Base-by-base conservation (phyloP, 1,140 invertebrate genomes). In the Drosophila santomea region DNA sequence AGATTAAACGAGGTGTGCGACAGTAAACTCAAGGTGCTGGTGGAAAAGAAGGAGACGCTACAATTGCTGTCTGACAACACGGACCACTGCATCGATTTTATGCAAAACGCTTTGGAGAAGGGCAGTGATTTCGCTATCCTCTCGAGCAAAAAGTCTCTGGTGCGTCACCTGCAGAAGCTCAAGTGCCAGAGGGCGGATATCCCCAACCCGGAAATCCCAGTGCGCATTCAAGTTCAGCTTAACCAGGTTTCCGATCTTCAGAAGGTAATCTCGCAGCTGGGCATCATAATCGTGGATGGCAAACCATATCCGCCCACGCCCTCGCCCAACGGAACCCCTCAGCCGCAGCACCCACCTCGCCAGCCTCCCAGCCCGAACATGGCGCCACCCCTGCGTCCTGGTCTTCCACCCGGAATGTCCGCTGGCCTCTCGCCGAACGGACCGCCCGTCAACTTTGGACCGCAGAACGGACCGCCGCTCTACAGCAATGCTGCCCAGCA, bases 1-100 rank as follows among this genome's bases (percentile, higher is more conserved):
- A 94, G 96, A 41, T 92, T 98, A 20, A 96, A 95, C 90, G 96
- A 97, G 93, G 94, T 97, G 14, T 97, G 97, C 86, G 96, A 97
- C 92, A 95, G 94, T 63, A 97, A 97, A 90, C 95, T 97, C 88
- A 96, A 95, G 86, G 96, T 96, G 35, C 93, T 97, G 17, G 95
- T 95, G 75, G 96, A 97, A 91, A 97, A 97, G 92, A 97, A 97
- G 93, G 94, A 95, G 54, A 96, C 96, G 56, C 92, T 97, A 20
- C 95, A 96, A 83, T 94, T 96, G 79, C 93, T 97, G 4, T 96
- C 96, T 4, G 95, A 95, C 84, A 95, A 97, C 83, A 97, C 96
- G 11, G 96, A 98, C 93, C 96, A 98, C 93, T 97, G 96, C 92
- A 96, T 97, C 45, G 94, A 95, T 59, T 97, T 98, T 93, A 96